phyloP scores from a whole-genome alignment of 2,113 vertebrate genomes.

The Gambusia affinis region DNA sequence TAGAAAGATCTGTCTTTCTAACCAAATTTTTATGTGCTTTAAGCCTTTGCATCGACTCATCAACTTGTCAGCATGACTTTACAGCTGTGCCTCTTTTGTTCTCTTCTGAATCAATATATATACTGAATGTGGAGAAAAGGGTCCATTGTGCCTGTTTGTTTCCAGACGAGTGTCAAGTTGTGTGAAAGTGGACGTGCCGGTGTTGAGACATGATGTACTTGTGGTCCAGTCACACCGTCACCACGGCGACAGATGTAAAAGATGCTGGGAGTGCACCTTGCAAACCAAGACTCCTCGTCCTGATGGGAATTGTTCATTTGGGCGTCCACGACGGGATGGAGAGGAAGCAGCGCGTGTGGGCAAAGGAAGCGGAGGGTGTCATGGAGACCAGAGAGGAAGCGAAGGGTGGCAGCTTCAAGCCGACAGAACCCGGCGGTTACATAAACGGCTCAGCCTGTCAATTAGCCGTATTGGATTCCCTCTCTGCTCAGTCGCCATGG shows the following conservation, averaged over 20 bases:
- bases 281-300: slow-evolving; percentile 12
- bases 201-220: slow-evolving; percentile 3
- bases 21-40: neutral
- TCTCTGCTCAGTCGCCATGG: slow-evolving; percentile 25
- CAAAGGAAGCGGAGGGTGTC: slow-evolving; percentile 10
- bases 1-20: slow-evolving; percentile 1
- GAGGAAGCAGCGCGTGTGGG: slow-evolving; percentile 16
- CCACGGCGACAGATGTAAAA: slow-evolving; percentile 30
- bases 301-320: slow-evolving; percentile 41
- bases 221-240: neutral
- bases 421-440: slow-evolving; percentile 60
- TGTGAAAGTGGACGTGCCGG: slow-evolving; percentile 13
- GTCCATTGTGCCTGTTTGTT: slow-evolving; percentile 20
- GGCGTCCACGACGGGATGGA: slow-evolving; percentile 34
- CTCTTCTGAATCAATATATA: slow-evolving; percentile 28
- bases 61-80: slow-evolving; percentile 24
- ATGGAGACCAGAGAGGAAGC: slow-evolving; percentile 21
- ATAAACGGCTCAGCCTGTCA: slow-evolving; percentile 71
- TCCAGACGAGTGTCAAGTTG: neutral
- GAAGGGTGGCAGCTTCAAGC: neutral
- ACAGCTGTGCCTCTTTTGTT: slow-evolving; percentile 36
- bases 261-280: slow-evolving; percentile 48
- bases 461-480: slow-evolving; percentile 75
- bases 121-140: slow-evolving; percentile 12
- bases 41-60: slow-evolving; percentile 7